phyloP scores from a whole-genome alignment of 2,888 invertebrate genomes.

The Thumatha senex region DNA sequence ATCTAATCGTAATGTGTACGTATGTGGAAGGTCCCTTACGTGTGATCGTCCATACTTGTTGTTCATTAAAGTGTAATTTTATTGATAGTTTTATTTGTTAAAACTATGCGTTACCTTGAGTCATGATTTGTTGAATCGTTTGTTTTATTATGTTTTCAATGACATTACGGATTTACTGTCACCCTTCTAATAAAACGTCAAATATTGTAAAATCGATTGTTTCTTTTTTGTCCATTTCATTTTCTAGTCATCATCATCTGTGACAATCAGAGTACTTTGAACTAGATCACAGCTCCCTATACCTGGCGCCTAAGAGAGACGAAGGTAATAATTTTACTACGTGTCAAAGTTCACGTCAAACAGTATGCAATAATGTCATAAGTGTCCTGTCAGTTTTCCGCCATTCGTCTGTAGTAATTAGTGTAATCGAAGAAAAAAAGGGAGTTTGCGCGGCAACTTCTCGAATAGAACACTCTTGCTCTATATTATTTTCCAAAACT shows the following conservation, averaged over 20 bases:
- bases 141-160: conserved; percentile 80
- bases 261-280: too few relatives aligned
- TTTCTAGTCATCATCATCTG: background rate
- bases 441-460: too few relatives aligned
- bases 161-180: conserved; percentile 80
- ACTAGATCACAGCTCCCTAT: too few relatives aligned
- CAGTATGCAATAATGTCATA: too few relatives aligned
- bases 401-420: too few relatives aligned
- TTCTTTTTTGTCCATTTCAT: conserved; percentile 48
- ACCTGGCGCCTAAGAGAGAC: too few relatives aligned
- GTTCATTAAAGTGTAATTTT: conserved; percentile 71
- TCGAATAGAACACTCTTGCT: too few relatives aligned
- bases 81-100: conserved; percentile 77
- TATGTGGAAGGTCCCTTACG: conserved; percentile 11
- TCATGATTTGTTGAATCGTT: conserved; percentile 82
- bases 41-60: conserved; percentile 53
- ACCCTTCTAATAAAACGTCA: conserved; percentile 81
- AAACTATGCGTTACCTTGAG: conserved; percentile 81
- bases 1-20: conserved; percentile 41
- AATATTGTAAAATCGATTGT: conserved; percentile 73
- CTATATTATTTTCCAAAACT: too few relatives aligned
- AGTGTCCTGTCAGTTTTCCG: too few relatives aligned
- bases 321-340: too few relatives aligned
- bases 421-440: too few relatives aligned
- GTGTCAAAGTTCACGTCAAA: too few relatives aligned